Percentiles rank a stretch among this genome's conserved stretches.
These are phyloP conservation scores for Parnassius glacialis DNA, from an alignment of 2,888 invertebrate species.

Conservation along the genomic window DNA sequence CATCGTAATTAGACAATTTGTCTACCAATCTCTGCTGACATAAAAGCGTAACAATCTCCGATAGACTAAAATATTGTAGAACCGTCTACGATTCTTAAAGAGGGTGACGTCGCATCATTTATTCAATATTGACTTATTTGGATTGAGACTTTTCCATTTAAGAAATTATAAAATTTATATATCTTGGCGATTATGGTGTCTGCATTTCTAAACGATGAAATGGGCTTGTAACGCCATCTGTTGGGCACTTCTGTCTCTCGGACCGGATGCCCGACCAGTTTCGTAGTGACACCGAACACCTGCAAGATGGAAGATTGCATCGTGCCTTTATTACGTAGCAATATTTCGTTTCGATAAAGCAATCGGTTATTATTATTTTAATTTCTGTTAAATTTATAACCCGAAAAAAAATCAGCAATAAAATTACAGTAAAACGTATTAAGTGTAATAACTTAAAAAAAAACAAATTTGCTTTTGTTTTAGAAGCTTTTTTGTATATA, in stretches of 20 bases:
- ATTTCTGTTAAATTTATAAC: neutral
- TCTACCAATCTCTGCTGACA: conserved; percentile 44
- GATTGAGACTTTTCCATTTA: conserved; percentile 18
- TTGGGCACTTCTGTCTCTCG: conserved; percentile 45
- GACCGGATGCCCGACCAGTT: conserved; percentile 79
- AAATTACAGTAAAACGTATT: no score
- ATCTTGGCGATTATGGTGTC: conserved; percentile 1
- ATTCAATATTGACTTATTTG: conserved; percentile 19
- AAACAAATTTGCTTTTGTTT: no score
- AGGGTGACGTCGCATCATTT: conserved; percentile 5
- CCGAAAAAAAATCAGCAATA: no score
- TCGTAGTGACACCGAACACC: conserved; percentile 71
- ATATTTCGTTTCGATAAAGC: conserved; percentile 31
- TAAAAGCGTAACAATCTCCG: conserved; percentile 10
- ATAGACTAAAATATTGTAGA: conserved; percentile 9
- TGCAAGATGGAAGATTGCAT: conserved; percentile 47
- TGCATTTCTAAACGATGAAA: conserved; percentile 36
- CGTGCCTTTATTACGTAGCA: conserved; percentile 28
- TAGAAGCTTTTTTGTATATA: no score
- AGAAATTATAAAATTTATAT: neutral
- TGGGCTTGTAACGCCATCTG: conserved; percentile 65
- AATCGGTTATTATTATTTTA: conserved; percentile 21
- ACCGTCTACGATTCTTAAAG: neutral
- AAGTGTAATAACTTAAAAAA: no score
- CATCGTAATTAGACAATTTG: conserved; percentile 64